Evolutionary conservation across 53 echinoderm and acorn worm species (phyloP).

Genomic region (Holothuria scabra): DNA sequence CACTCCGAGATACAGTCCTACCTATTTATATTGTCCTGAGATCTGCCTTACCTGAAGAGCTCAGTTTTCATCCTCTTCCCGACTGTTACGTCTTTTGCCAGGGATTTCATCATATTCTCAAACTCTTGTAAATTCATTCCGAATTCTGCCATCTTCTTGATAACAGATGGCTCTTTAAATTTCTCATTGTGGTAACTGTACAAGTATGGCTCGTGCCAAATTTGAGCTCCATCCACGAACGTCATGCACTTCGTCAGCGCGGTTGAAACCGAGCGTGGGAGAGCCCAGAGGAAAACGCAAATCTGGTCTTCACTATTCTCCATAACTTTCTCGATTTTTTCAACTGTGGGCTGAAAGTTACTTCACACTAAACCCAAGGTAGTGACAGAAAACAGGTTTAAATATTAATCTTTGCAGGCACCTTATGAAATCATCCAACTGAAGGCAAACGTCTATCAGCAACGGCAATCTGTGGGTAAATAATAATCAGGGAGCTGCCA

Average conservation of each 20-base stretch:
- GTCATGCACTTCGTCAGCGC: constrained; percentile 47
- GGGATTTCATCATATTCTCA: neutral
- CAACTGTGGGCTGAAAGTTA: too few relatives aligned
- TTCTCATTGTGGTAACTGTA: constrained; percentile 41
- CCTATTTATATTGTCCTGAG: neutral
- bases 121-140: neutral
- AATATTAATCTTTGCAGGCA: too few relatives aligned
- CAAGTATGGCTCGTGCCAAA: constrained; percentile 43
- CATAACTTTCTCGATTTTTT: too few relatives aligned
- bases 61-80: constrained; percentile 10
- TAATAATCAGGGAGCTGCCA: too few relatives aligned
- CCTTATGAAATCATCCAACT: too few relatives aligned
- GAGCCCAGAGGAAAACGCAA: constrained; percentile 37
- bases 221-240: constrained; percentile 31
- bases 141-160: neutral
- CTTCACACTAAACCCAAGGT: too few relatives aligned
- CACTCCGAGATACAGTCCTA: too few relatives aligned
- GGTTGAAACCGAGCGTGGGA: constrained; percentile 34
- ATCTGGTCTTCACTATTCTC: constrained; percentile 16
- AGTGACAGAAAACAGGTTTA: too few relatives aligned
- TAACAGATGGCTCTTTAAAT: constrained; percentile 6
- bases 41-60: constrained; percentile 13
- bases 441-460: too few relatives aligned
- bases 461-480: too few relatives aligned
- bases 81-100: neutral